Evolutionary conservation across 2,888 invertebrate genomes (phyloP).

Genomic region (Apamea monoglypha): DNA sequence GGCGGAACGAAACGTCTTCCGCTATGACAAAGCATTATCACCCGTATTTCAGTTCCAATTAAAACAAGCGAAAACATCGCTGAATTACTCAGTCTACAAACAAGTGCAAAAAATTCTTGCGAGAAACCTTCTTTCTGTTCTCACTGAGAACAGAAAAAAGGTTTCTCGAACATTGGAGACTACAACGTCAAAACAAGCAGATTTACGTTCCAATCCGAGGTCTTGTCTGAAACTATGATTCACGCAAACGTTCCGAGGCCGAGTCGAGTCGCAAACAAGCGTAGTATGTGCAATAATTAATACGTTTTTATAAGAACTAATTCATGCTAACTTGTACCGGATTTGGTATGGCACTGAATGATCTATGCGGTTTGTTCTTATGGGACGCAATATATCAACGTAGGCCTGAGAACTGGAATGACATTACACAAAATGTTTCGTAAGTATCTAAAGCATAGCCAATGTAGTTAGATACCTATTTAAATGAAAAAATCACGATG

Average conservation of each 20-base stretch:
- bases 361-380: constrained; percentile 44
- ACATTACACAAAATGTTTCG: background rate
- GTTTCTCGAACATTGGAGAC: constrained; percentile 50
- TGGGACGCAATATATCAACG: constrained; percentile 7
- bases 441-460: background rate
- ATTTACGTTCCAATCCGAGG: constrained; percentile 52
- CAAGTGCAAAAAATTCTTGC: constrained; percentile 22
- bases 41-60: constrained; percentile 22
- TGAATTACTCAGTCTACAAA: constrained; percentile 32
- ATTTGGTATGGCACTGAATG: constrained; percentile 43
- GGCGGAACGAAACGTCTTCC: constrained; percentile 12
- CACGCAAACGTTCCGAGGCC: constrained; percentile 53
- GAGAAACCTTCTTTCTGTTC: constrained; percentile 1
- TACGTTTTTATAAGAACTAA: constrained; percentile 49
- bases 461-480: background rate
- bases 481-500: background rate
- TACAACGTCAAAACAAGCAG: constrained; percentile 36
- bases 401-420: constrained; percentile 24
- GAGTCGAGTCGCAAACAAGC: constrained; percentile 35
- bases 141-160: constrained; percentile 27
- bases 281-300: constrained; percentile 42
- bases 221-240: constrained; percentile 55
- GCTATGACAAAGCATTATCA: constrained; percentile 17
- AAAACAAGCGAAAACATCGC: constrained; percentile 27
- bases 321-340: constrained; percentile 22